Percentiles rank a stretch among this genome's conserved stretches.
These are phyloP conservation scores for Pristionchus exspectatus DNA, from an alignment of 2,888 invertebrate species.

Conservation along the genomic window DNA sequence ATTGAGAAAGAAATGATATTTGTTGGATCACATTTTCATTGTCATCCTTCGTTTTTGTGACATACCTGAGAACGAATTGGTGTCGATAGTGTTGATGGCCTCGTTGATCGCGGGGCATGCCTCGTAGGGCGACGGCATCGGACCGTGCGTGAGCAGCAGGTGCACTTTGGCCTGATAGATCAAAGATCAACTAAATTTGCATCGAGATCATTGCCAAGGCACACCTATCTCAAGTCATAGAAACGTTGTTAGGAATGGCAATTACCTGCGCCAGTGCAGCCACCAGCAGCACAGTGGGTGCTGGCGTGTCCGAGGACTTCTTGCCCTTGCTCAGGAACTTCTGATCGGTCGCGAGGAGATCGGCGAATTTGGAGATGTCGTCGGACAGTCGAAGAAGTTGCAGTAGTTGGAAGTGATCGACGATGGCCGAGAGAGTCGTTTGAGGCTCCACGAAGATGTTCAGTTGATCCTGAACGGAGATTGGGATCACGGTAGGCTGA, in stretches of 20 bases:
- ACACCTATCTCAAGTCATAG: too few species aligned
- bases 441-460: slow-evolving; percentile 66
- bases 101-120: slow-evolving; percentile 57
- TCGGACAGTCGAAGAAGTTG: slow-evolving; percentile 63
- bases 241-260: neutral
- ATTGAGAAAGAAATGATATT: too few species aligned
- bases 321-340: slow-evolving; percentile 62
- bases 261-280: slow-evolving; percentile 58
- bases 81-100: slow-evolving; percentile 18
- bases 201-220: too few species aligned
- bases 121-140: slow-evolving; percentile 73
- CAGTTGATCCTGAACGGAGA: slow-evolving; percentile 54
- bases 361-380: slow-evolving; percentile 66
- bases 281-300: slow-evolving; percentile 57
- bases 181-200: neutral
- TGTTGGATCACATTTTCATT: too few species aligned
- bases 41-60: slow-evolving; percentile 43
- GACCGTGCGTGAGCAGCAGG: slow-evolving; percentile 70
- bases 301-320: slow-evolving; percentile 41
- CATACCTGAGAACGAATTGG: slow-evolving; percentile 53
- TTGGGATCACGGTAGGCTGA: neutral
- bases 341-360: slow-evolving; percentile 69
- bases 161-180: slow-evolving; percentile 66
- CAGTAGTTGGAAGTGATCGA: slow-evolving; percentile 78
- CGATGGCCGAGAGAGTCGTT: slow-evolving; percentile 64